Percentiles rank a stretch among this genome's conserved stretches.
These are phyloP conservation scores for Aurelia aurita DNA, from an alignment of 30 jellyfish, hydroid and myxozoan genomes.

Conservation along the genomic window DNA sequence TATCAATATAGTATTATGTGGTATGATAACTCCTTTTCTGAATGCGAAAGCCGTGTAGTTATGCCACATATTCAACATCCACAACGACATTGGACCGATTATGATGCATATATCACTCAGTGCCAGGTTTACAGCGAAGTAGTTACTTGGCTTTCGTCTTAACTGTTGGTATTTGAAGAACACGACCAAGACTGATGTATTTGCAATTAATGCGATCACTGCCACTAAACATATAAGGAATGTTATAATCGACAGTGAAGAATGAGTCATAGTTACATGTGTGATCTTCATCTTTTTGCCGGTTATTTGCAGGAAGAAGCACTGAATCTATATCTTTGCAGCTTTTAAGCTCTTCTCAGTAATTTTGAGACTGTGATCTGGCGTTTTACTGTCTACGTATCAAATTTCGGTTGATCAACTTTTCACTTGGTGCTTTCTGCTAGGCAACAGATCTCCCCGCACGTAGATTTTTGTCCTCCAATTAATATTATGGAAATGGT, in stretches of 20 bases:
- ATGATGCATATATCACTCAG: constrained; percentile 42
- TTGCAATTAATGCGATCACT: constrained; percentile 27
- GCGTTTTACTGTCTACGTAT: too few species aligned
- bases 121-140: constrained; percentile 56
- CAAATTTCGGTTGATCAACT: too few species aligned
- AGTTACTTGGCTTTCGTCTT: constrained; percentile 18
- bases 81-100: constrained; percentile 42
- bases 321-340: too few species aligned
- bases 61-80: constrained; percentile 40
- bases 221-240: constrained; percentile 10
- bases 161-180: constrained; percentile 19
- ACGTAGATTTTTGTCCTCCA: too few species aligned
- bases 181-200: constrained; percentile 17
- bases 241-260: constrained; percentile 10
- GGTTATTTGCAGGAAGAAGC: too few species aligned
- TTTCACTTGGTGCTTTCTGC: too few species aligned
- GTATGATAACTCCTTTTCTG: background rate
- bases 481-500: too few species aligned
- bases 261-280: background rate
- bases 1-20: background rate
- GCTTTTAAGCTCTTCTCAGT: too few species aligned
- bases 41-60: constrained; percentile 29
- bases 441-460: too few species aligned
- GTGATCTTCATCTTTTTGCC: background rate
- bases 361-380: too few species aligned